Conservation (phyloP, 2,797 vertebrate genomes). For the Periophthalmus magnuspinnatus region DNA sequence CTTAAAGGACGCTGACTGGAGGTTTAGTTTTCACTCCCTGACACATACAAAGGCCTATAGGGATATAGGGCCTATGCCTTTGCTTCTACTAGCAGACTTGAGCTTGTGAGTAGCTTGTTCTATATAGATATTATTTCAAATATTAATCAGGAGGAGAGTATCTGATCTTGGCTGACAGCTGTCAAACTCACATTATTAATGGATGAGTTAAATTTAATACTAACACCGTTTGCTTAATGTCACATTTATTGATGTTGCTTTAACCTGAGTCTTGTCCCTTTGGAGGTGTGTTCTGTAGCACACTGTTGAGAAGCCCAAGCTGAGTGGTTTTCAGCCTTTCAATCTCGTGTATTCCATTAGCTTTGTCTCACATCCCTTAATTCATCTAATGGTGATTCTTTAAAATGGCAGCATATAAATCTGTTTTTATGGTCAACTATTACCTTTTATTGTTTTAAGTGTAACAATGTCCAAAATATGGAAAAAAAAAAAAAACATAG, state of each 20-base stretch:
- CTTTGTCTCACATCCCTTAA: neutral
- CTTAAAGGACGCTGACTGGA: slow-evolving; percentile 27
- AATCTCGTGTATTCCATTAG: neutral
- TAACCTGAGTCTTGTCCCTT: too few species aligned
- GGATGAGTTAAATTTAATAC: neutral
- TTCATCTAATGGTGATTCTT: too few species aligned
- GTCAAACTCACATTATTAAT: slow-evolving; percentile 2
- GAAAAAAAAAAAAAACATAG: too few species aligned
- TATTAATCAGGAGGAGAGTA: slow-evolving; percentile 21
- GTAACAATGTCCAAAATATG: too few species aligned
- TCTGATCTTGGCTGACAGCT: slow-evolving; percentile 26
- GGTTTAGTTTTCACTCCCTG: slow-evolving; percentile 41
- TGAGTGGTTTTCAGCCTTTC: too few species aligned
- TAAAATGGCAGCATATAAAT: too few species aligned
- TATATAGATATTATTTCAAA: neutral
- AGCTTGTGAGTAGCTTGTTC: neutral
- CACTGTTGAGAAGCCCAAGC: too few species aligned
- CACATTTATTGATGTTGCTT: neutral
- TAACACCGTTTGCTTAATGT: neutral
- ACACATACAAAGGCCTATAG: neutral
- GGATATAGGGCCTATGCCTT: neutral
- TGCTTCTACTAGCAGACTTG: neutral
- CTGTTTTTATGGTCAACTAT: neutral
- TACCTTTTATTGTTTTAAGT: neutral
- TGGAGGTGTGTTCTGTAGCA: too few species aligned